Base-by-base conservation (phyloP, 2,797 vertebrate species). In the Cephalopachus bancanus region DNA sequence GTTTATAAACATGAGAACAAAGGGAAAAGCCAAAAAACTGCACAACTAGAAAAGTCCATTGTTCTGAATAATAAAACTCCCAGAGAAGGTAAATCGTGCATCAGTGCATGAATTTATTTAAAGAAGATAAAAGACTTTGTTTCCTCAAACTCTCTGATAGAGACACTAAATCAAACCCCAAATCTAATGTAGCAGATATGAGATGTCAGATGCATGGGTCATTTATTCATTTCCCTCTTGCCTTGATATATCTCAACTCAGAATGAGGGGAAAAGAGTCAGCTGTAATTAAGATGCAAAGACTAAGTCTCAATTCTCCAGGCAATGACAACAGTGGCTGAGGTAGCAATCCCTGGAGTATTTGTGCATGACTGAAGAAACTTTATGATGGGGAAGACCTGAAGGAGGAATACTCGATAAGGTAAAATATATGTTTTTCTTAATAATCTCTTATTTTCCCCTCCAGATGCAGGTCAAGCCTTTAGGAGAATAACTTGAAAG, bases 161-260 rank as follows among this genome's bases (percentile, higher is more conserved):
- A 98, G 95, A 98, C 96, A 97, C 94, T 99, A 98, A 98, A 99
- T 98, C 98, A 98, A 98, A 98, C 93, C 94, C 95, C 97, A 98
- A 95, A 98, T 98, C 98, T 97, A 98, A 97, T 97, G 95, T 71
- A 98, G 97, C 95, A 98, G 98, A 98, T 98, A 98, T 98, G 97
- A 98, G 98, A 98, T 88, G 93, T 98, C 98, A 98, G 86, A 97
- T 92, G 96, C 93, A 26, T 64, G 95, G 98, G 96, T 98, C 92
- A 87, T 79, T 98, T 98, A 98, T 98, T 98, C 97, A 97, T 98
- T 97, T 98, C 98, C 30, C 74, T 20, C 59, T 90, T 97, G 90
- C 94, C 86, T 95, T 64, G 6, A 78, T 96, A 67, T 90, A 97
- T 81, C 84, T 97, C 91, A 1, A 30, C 95, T 98, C 84, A 94